These are phyloP conservation scores for Lophotis ruficrista DNA, from an alignment of 2,113 vertebrate species.

Conservation along the genomic window DNA sequence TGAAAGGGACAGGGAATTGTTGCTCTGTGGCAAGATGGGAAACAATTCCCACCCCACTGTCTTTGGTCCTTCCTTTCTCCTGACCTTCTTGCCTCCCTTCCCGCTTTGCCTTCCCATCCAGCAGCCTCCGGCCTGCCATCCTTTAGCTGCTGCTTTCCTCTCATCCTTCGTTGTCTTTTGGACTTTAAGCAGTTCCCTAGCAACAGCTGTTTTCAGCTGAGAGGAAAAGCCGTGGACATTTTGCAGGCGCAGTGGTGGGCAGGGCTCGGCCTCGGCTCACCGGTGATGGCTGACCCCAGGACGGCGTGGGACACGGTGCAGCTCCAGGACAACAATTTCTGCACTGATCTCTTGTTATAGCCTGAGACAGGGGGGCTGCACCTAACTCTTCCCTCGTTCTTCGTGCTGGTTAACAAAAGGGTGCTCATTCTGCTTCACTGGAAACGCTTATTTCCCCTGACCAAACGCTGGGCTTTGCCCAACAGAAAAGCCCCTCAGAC, in stretches of 20 bases:
- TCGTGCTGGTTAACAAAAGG: not conserved
- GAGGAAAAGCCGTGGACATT: not conserved
- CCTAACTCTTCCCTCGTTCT: not conserved
- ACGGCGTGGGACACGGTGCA: accelerated
- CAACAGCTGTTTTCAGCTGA: slow-evolving; percentile 55
- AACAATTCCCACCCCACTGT: not conserved
- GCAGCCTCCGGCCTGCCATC: not conserved
- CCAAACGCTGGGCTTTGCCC: not conserved
- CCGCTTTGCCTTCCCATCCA: accelerated
- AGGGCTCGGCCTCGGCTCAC: not conserved
- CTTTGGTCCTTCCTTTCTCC: not conserved
- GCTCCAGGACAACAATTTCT: not conserved
- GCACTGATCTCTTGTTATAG: accelerated
- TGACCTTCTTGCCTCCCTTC: not conserved
- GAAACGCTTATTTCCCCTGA: not conserved
- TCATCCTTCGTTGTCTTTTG: slow-evolving; percentile 19
- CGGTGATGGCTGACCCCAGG: not conserved
- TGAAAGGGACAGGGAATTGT: not conserved
- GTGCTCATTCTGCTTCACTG: not conserved
- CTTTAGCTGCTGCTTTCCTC: not conserved
- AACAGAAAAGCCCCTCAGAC: not conserved
- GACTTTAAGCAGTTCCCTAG: slow-evolving; percentile 57
- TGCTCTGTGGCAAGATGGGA: not conserved
- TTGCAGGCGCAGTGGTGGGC: not conserved
- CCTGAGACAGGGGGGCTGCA: not conserved